These are phyloP conservation scores for Uloborus diversus DNA, from an alignment of 1,140 invertebrate species.

Conservation along the genomic window DNA sequence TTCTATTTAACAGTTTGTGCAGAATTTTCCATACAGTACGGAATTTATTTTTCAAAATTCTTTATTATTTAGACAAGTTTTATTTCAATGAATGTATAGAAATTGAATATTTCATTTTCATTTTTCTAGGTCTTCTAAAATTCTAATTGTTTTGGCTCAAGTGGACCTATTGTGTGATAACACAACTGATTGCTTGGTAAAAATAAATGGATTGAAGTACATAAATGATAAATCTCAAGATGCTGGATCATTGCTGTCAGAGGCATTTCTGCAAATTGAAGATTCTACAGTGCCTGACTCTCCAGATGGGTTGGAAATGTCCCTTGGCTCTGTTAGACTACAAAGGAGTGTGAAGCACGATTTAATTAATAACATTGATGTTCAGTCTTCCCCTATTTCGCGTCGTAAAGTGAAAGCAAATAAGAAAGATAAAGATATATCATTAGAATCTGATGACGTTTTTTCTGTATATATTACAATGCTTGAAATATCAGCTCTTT, in stretches of 20 bases:
- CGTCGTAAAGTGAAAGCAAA: background rate
- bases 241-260: slow-evolving; percentile 6
- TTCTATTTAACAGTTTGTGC: no score
- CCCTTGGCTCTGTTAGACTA: background rate
- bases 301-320: background rate
- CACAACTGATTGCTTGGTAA: slow-evolving; percentile 24
- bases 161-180: slow-evolving; percentile 22
- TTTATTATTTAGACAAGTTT: no score
- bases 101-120: no score
- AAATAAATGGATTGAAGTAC: slow-evolving; percentile 40
- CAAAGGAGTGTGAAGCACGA: slow-evolving; percentile 10
- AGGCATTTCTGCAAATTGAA: background rate
- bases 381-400: slow-evolving; percentile 22
- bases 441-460: background rate
- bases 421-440: background rate
- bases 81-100: no score
- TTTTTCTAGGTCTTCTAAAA: slow-evolving; percentile 25
- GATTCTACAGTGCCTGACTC: background rate
- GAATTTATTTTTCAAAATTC: no score
- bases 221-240: slow-evolving; percentile 8
- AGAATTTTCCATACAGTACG: no score
- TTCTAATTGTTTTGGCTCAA: slow-evolving; percentile 18
- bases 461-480: background rate
- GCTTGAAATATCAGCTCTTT: slow-evolving; percentile 15
- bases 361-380: slow-evolving; percentile 14